These are phyloP conservation scores for Dendrolimus houi DNA, from an alignment of 2,888 invertebrate genomes.

Conservation along the genomic window DNA sequence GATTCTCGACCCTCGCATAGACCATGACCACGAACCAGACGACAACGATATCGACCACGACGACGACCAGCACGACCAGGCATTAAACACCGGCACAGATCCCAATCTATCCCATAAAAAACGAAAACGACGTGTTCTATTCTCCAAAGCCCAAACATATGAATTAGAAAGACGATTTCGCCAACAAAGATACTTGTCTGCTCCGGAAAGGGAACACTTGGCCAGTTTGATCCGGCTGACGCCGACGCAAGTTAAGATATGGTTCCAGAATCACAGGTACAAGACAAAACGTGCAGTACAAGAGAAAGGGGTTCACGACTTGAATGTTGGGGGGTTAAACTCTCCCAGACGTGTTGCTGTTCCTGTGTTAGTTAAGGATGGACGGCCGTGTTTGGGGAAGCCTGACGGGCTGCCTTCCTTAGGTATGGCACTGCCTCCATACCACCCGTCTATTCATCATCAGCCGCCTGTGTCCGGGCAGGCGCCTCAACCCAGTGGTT, in stretches of 20 bases:
- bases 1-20: conserved; percentile 40
- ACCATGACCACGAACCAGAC: conserved; percentile 53
- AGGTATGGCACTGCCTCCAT: conserved; percentile 69
- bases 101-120: conserved; percentile 84
- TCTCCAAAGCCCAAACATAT: conserved; percentile 98
- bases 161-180: conserved; percentile 96
- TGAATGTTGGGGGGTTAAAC: conserved; percentile 80
- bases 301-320: conserved; percentile 88
- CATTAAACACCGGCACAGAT: conserved; percentile 43
- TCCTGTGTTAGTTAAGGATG: conserved; percentile 95
- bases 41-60: conserved; percentile 77
- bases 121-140: conserved; percentile 95
- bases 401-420: conserved; percentile 69
- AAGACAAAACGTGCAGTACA: conserved; percentile 98
- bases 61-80: conserved; percentile 72
- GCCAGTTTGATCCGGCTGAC: conserved; percentile 96
- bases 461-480: conserved; percentile 54
- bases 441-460: conserved; percentile 63
- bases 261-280: conserved; percentile 99
- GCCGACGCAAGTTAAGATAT: conserved; percentile 98
- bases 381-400: conserved; percentile 88
- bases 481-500: conserved; percentile 54
- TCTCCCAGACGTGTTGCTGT: conserved; percentile 95
- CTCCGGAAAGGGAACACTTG: conserved; percentile 97
- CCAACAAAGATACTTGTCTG: conserved; percentile 97